Percentiles rank a stretch among this genome's conserved stretches.
phyloP scores from a whole-genome alignment of 2,797 vertebrate species.

The Sebastes paucispinis region DNA sequence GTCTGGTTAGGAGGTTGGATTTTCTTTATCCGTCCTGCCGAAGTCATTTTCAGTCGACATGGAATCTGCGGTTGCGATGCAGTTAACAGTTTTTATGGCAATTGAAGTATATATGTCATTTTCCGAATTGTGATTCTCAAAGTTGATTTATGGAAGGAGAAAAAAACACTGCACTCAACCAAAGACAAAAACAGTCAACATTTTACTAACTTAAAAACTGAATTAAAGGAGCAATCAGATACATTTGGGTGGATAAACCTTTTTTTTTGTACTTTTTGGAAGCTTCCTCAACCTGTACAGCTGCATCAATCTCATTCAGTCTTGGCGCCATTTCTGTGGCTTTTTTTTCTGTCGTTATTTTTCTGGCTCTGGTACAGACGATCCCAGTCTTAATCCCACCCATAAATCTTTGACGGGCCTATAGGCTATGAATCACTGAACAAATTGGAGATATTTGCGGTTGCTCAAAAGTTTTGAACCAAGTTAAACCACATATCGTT shows the following conservation, averaged over 20 bases:
- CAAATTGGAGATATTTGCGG: neutral
- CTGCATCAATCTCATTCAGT: neutral
- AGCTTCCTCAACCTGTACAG: neutral
- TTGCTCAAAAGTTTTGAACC: neutral
- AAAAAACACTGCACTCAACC: neutral
- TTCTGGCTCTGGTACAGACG: accelerated
- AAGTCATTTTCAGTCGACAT: neutral
- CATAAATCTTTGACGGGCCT: neutral
- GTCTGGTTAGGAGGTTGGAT: neutral
- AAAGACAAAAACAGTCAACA: neutral
- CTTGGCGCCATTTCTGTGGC: neutral
- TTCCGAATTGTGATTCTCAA: neutral
- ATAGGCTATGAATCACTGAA: neutral
- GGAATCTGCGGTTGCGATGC: neutral
- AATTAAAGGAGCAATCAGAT: neutral
- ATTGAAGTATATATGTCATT: no score
- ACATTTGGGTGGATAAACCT: neutral
- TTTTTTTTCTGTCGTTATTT: neutral
- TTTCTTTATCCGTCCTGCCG: accelerated
- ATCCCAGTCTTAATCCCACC: accelerated
- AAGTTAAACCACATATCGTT: neutral
- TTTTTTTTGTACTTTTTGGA: neutral
- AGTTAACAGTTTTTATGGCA: neutral
- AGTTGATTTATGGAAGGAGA: neutral
- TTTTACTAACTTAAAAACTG: neutral